Base-by-base conservation (phyloP, 2,888 invertebrate species). In the Caenorhabditis sp. region DNA sequence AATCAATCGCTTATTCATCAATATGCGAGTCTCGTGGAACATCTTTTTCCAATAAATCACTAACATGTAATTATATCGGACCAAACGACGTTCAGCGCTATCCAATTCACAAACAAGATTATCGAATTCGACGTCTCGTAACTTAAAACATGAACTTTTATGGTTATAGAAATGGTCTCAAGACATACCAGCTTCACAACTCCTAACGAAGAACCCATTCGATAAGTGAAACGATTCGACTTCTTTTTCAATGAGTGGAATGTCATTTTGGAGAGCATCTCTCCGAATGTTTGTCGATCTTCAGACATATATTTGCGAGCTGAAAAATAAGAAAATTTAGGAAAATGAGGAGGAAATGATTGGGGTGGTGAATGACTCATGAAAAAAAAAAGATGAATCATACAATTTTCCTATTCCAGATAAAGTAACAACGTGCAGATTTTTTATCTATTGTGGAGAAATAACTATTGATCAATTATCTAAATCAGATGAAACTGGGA, bases 221-320 rank as follows among this genome's bases (percentile, higher is more conserved):
- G 67, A 70, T 86, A 85, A n/a, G 84, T 84, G 57, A 85, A 80
- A 0, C 85, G 76, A 63, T 83, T 85, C 56, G 82, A 80, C 59
- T 85, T 85, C 78, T 85, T 85, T 36, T 76, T 75, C 52, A 85
- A 49, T 50, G 85, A 83, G 60, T 85, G 85, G 38, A 85, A 70
- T 31, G 84, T 85, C 63, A 85, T 67, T 53, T 84, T 83, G 10
- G 83, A 82, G 4, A 85, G 67, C 59, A 67, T 78, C 50, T 82
- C 78, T 5, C 76, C 80, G 25, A 74, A 67, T 5, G 77, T 70
- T n/a, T 69, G 68, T 12, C 70, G 63, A 27, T 81, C 79, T n/a
- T 84, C 76, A 10, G 76, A 66, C 57, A 66, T 68, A 66, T 83
- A 83, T 63, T 83, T 83, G 63, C 76, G 71, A 17, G 80, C 83